Evolutionary conservation across 2,113 vertebrate species (phyloP), one percentile per base, ranked within the genome.

Genomic region (Phoenicopterus ruber): DNA sequence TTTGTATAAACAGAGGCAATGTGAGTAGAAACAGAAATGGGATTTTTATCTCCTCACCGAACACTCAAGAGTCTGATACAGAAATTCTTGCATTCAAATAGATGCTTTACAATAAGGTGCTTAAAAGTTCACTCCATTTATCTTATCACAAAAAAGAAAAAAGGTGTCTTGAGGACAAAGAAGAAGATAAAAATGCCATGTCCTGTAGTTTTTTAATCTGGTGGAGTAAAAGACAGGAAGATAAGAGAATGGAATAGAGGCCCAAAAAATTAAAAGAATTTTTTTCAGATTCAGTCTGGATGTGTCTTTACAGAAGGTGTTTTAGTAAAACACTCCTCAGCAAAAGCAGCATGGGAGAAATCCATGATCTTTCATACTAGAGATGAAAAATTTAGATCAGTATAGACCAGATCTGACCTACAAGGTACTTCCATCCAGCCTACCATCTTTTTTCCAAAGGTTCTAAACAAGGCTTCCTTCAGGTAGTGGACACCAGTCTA

Each of bases 61-160:
- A 21, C 72, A 69, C 66, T 90, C n/a, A 21, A 59, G 81, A 57
- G 52, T 17, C 81, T 69, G 74, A 84, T 16, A 92, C 61, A 74
- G 70, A 81, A 96, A 91, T 88, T 42, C 81, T 44, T 44, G 54
- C 73, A 89, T 84, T 95, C 77, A 79, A 91, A 89, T 50, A 20
- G 78, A 80, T 47, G 66, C 32, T 74, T 79, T 52, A 93, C 89
- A 97, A 82, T 11, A 24, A 59, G 58, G 78, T 86, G n/a, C 93
- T 90, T 76, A 84, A 89, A 91, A 83, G 73, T 84, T 87, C 83
- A 58, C 78, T 95, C 81, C 66, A 50, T 93, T 94, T 87, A 65
- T 40, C 91, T 97, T 96, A 97, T 97, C 91, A 29, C 9, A 49
- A 82, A 21, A 49, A 59, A 59, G 52, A n/a, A 77, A 79, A 94